Evolutionary conservation across 1,140 invertebrate species (phyloP).

Genomic region (Paraescarpia echinospica): DNA sequence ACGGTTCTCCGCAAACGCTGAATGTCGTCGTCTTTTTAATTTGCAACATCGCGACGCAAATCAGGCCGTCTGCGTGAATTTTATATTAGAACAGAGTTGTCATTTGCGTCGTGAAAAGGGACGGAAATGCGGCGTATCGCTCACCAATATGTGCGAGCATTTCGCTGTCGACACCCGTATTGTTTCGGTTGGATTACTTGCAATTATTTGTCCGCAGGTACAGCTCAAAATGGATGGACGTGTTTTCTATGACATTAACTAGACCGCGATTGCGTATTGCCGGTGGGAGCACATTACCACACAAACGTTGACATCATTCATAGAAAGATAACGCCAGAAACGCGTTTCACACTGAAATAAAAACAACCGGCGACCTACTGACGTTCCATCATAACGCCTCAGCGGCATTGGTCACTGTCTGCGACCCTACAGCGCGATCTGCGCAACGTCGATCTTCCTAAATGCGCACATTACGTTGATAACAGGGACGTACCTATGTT

Average conservation of each 20-base stretch:
- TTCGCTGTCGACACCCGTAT: no score
- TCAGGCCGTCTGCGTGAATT: no score
- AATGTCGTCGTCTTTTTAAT: no score
- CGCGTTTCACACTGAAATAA: background rate
- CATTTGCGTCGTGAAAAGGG: no score
- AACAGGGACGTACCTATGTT: background rate
- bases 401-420: background rate
- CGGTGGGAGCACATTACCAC: background rate
- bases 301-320: background rate
- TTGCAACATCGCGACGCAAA: no score
- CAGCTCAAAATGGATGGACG: background rate
- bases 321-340: background rate
- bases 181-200: background rate
- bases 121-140: no score
- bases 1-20: no score
- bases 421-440: background rate
- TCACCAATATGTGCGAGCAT: no score
- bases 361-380: background rate
- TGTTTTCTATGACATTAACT: no score
- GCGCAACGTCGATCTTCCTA: background rate
- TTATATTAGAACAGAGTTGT: no score
- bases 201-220: background rate
- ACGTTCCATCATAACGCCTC: background rate
- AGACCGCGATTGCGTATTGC: background rate
- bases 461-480: background rate